Evolutionary conservation across 2,888 invertebrate genomes (phyloP).

Genomic region (Gerris lacustris): DNA sequence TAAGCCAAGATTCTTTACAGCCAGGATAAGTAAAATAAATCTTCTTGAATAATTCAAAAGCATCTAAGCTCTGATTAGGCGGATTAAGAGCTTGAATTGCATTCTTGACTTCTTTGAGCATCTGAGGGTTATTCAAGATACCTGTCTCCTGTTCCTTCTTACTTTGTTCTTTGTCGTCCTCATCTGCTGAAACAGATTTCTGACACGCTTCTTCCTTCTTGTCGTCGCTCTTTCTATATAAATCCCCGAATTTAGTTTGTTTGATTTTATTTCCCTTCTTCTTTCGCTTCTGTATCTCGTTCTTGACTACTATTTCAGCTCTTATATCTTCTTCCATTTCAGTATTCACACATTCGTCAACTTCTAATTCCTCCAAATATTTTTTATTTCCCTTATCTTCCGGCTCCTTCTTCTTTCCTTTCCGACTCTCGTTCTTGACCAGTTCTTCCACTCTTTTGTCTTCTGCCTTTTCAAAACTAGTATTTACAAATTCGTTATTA

Average conservation of each 20-base stretch:
- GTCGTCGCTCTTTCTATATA: background rate
- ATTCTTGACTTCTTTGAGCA: background rate
- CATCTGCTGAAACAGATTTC: constrained; percentile 8
- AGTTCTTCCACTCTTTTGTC: constrained; percentile 40
- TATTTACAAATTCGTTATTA: too few species aligned
- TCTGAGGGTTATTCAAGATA: background rate
- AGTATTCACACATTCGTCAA: too few species aligned
- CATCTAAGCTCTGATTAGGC: constrained; percentile 38
- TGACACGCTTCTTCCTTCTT: background rate
- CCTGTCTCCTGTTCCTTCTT: background rate
- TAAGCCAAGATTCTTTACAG: constrained; percentile 25
- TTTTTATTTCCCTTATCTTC: constrained; percentile 9
- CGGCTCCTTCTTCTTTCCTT: constrained; percentile 31
- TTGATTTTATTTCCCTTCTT: too few species aligned
- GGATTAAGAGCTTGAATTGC: constrained; percentile 34
- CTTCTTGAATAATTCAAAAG: constrained; percentile 37
- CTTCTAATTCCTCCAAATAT: too few species aligned
- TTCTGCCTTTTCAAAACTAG: too few species aligned
- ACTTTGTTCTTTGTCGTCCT: constrained; percentile 17
- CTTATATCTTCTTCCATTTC: too few species aligned
- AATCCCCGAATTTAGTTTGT: background rate
- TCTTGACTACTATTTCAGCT: too few species aligned
- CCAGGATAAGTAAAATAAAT: constrained; percentile 32
- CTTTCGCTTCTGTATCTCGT: too few species aligned
- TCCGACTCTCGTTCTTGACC: constrained; percentile 34